Evolutionary conservation across 2,888 invertebrate species (phyloP).

Genomic region (Campoplex capitator): DNA sequence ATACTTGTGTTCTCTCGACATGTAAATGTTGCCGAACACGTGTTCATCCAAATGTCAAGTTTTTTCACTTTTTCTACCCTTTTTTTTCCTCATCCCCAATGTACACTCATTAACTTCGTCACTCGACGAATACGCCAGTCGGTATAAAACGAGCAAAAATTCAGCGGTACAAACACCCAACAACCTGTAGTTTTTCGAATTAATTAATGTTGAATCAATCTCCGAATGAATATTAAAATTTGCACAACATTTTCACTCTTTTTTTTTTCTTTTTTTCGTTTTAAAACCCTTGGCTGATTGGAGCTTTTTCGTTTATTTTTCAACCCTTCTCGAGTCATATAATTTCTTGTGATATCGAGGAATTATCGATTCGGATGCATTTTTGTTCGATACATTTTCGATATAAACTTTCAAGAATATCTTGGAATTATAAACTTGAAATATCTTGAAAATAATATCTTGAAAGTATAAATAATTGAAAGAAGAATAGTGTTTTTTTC

Average conservation of each 20-base stretch:
- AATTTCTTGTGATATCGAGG: neutral
- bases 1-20: neutral
- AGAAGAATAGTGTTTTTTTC: no score
- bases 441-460: no score
- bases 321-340: neutral
- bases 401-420: no score
- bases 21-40: conserved; percentile 8
- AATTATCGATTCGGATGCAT: neutral
- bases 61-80: neutral
- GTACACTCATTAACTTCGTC: conserved; percentile 34
- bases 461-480: no score
- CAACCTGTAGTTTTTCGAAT: neutral
- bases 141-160: neutral
- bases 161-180: neutral
- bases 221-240: neutral
- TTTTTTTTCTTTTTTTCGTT: neutral
- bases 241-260: neutral
- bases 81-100: conserved; percentile 4
- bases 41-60: conserved; percentile 21
- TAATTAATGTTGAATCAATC: neutral
- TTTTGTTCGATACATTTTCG: neutral
- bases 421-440: no score
- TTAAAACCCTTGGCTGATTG: neutral
- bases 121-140: conserved; percentile 1
- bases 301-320: neutral